A percentile compares a stretch with the other conserved stretches of the same genome.
Evolutionary conservation across 1,140 invertebrate genomes (phyloP).

Genomic region (Heliconius congener): DNA sequence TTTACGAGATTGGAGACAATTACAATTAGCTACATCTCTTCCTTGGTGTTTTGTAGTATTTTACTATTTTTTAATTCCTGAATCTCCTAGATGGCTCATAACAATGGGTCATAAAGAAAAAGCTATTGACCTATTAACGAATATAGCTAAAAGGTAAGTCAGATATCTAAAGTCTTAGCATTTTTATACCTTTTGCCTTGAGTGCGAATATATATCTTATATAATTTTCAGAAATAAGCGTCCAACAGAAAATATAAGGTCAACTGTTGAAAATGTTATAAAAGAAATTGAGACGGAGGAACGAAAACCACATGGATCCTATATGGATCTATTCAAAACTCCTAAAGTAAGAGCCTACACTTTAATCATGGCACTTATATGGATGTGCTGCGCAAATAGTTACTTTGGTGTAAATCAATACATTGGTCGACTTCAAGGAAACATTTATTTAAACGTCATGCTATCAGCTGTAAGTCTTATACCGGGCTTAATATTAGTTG

Average conservation of each 20-base stretch:
- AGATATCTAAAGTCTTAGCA: neutral
- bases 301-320: conserved; percentile 50
- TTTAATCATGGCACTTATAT: conserved; percentile 83
- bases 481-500: conserved; percentile 84
- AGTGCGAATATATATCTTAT: neutral
- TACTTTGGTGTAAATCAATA: conserved; percentile 89
- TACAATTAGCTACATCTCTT: conserved; percentile 84
- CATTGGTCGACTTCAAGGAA: conserved; percentile 85
- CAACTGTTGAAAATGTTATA: conserved; percentile 57
- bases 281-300: conserved; percentile 52
- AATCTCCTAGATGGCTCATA: conserved; percentile 91
- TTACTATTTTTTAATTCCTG: conserved; percentile 84
- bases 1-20: conserved; percentile 85
- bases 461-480: conserved; percentile 83
- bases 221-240: conserved; percentile 75
- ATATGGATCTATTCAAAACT: conserved; percentile 84
- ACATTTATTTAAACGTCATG: conserved; percentile 88
- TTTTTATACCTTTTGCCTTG: conserved; percentile 7
- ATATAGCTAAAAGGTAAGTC: conserved; percentile 82
- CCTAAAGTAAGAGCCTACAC: conserved; percentile 88
- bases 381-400: conserved; percentile 86
- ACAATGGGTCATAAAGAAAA: conserved; percentile 86
- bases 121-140: conserved; percentile 85
- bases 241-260: conserved; percentile 79
- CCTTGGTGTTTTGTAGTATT: conserved; percentile 68